Conservation (phyloP, 2,797 vertebrate species). For the Alauda arvensis region DNA sequence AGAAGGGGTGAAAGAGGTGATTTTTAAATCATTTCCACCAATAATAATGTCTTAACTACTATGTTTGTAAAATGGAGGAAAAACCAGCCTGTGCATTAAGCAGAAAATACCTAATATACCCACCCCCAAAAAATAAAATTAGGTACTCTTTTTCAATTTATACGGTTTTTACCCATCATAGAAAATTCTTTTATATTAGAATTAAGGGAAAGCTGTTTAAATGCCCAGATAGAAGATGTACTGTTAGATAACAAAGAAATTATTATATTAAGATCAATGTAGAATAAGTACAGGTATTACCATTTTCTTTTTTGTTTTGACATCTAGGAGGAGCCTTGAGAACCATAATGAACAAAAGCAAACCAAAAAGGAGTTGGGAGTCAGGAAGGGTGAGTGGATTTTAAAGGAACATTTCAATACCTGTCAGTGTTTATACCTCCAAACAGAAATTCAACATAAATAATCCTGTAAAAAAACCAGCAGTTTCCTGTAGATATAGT, state of each 20-base stretch:
- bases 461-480: neutral
- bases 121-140: fast-evolving
- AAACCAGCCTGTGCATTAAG: neutral
- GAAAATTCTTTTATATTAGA: neutral
- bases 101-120: neutral
- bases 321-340: neutral
- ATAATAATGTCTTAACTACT: neutral
- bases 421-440: neutral
- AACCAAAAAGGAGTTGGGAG: neutral
- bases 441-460: neutral
- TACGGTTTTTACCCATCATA: neutral
- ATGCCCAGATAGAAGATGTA: neutral
- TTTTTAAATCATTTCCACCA: neutral
- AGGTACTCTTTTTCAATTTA: neutral
- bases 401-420: neutral
- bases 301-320: neutral
- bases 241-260: neutral
- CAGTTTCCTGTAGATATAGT: neutral
- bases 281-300: neutral
- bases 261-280: neutral
- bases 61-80: neutral
- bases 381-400: neutral
- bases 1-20: neutral
- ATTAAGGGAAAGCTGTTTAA: neutral
- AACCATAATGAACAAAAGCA: fast-evolving